Evolutionary conservation across 2,888 invertebrate species (phyloP).

Genomic region (Eudasyphora cyanicolor): DNA sequence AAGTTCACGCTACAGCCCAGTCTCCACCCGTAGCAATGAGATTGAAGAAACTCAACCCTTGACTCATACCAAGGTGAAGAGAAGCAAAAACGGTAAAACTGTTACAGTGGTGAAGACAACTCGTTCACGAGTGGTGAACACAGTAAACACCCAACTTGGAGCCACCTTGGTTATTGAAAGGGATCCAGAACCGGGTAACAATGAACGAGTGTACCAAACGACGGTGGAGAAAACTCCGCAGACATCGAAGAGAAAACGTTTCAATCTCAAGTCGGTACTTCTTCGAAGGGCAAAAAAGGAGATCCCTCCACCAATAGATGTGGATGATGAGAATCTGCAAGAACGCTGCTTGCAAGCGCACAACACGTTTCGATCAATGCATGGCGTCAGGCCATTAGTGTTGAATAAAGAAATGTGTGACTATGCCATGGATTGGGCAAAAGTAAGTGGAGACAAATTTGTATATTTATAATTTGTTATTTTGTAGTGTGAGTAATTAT

Average conservation of each 20-base stretch:
- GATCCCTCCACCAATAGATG: not conserved
- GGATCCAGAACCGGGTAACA: not conserved
- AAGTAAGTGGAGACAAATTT: conserved; percentile 78
- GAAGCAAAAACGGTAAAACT: not conserved
- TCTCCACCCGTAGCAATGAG: too few species aligned
- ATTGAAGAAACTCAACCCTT: too few species aligned
- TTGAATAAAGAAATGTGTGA: conserved; percentile 84
- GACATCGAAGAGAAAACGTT: not conserved
- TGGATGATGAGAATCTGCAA: conserved; percentile 58
- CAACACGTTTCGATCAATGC: conserved; percentile 85
- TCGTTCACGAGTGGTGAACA: not conserved
- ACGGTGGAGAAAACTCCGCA: not conserved
- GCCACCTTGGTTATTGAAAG: not conserved
- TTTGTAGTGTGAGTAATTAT: too few species aligned
- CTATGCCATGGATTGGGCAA: conserved; percentile 87
- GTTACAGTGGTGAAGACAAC: conserved; percentile 9
- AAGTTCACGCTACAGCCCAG: not conserved
- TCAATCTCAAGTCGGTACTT: not conserved
- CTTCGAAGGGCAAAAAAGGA: not conserved
- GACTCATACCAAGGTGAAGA: not conserved
- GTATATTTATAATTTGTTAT: too few species aligned
- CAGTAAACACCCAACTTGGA: not conserved
- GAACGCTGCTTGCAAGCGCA: conserved; percentile 79
- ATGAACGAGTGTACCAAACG: not conserved
- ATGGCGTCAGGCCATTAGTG: conserved; percentile 85